phyloP scores from a whole-genome alignment of 2,888 invertebrate genomes.

The Pemphredon lugubris region DNA sequence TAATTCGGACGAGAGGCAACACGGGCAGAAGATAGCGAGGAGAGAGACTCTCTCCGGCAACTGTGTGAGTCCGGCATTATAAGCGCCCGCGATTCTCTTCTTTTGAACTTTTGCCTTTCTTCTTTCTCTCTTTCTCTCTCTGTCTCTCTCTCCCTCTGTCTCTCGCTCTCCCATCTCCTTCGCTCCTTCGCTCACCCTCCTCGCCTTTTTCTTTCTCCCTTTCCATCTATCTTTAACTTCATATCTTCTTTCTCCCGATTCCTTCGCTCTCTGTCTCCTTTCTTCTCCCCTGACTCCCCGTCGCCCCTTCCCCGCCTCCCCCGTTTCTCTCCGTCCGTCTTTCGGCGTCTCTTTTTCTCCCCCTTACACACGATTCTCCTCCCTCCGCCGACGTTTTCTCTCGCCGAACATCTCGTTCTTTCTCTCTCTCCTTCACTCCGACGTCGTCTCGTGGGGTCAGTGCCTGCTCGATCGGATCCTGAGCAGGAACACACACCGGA shows the following conservation, averaged over 20 bases:
- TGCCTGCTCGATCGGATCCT: conserved; percentile 75
- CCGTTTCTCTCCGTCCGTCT: conserved; percentile 39
- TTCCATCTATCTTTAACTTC: conserved; percentile 9
- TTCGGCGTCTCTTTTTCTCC: conserved; percentile 22
- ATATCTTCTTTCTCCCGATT: not conserved
- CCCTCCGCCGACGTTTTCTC: conserved; percentile 30
- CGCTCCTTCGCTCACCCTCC: conserved; percentile 20
- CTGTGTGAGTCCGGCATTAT: conserved; percentile 46
- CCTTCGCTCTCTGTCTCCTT: conserved; percentile 6
- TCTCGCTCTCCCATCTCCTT: conserved; percentile 17
- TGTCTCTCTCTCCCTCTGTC: conserved; percentile 6
- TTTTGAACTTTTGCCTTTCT: conserved; percentile 11
- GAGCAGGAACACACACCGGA: conserved; percentile 65
- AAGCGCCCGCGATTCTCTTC: conserved; percentile 34
- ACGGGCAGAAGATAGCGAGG: conserved; percentile 36
- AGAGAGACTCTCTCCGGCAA: conserved; percentile 29
- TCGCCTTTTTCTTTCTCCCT: conserved; percentile 21
- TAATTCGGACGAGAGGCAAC: conserved; percentile 36
- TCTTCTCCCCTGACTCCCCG: not conserved
- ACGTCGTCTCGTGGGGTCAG: conserved; percentile 69
- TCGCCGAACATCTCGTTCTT: conserved; percentile 26
- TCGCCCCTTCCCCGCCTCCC: not conserved
- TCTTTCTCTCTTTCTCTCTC: conserved; percentile 20
- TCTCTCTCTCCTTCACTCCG: conserved; percentile 53
- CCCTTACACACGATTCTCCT: conserved; percentile 6